Evolutionary conservation across 2,113 vertebrate genomes (phyloP).

Genomic region (Erythrolamprus reginae): DNA sequence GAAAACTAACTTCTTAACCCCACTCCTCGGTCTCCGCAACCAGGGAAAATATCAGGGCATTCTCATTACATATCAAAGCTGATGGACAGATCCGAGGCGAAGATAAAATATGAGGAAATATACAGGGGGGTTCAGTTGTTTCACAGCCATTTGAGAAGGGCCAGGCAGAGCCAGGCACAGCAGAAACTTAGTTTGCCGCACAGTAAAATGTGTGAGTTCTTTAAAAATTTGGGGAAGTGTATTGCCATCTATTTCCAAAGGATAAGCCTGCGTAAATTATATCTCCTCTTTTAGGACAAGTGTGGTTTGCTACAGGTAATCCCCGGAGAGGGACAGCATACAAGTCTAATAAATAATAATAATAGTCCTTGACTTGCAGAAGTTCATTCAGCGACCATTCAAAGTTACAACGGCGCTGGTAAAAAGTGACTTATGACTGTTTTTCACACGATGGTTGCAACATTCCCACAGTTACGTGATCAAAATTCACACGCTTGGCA

Average conservation of each 20-base stretch:
- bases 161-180: background rate
- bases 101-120: background rate
- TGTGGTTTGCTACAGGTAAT: background rate
- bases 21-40: background rate
- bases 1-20: background rate
- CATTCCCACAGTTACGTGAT: rapidly evolving
- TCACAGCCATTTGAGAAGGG: background rate
- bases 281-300: background rate
- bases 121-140: background rate
- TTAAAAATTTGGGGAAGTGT: background rate
- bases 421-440: background rate
- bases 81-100: background rate
- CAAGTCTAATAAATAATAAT: too few species aligned
- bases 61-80: background rate
- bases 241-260: background rate
- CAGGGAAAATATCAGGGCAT: background rate
- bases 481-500: background rate
- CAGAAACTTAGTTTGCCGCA: background rate
- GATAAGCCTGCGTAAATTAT: background rate
- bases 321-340: too few species aligned
- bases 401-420: background rate
- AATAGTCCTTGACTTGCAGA: background rate
- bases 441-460: background rate
- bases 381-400: background rate
- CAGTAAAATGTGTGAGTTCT: background rate